Conservation (phyloP, 2,888 invertebrate genomes). For the Nomada flava region DNA sequence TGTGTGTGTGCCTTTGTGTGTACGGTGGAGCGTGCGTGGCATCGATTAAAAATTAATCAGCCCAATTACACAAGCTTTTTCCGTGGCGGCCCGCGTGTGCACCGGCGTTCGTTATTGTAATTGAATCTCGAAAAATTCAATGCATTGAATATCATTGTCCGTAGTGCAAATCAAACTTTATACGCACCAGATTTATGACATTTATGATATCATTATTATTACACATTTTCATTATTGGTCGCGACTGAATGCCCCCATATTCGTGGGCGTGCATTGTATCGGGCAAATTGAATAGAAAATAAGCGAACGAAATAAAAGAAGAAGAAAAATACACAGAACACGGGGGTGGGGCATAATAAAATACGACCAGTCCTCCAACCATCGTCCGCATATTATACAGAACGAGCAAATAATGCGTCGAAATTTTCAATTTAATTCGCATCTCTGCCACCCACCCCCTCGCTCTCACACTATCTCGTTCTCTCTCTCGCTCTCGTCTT, state of each 20-base stretch:
- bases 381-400: not conserved
- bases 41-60: slow-evolving; percentile 67
- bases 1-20: not conserved
- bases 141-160: slow-evolving; percentile 57
- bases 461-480: not conserved
- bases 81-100: slow-evolving; percentile 11
- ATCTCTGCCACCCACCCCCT: not conserved
- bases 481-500: slow-evolving; percentile 3
- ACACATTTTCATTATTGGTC: slow-evolving; percentile 53
- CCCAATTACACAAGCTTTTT: slow-evolving; percentile 62
- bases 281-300: slow-evolving; percentile 37
- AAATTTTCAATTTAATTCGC: slow-evolving; percentile 39
- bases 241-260: slow-evolving; percentile 14
- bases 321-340: not conserved
- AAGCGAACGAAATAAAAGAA: not conserved
- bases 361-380: not conserved
- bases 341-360: not conserved
- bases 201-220: slow-evolving; percentile 54
- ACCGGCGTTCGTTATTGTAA: slow-evolving; percentile 50
- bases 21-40: slow-evolving; percentile 27
- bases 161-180: slow-evolving; percentile 50
- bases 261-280: slow-evolving; percentile 1
- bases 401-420: slow-evolving; percentile 22
- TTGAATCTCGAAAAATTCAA: slow-evolving; percentile 61
- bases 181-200: slow-evolving; percentile 46